Conservation (phyloP, 2,888 invertebrate species). For the Stenurella melanura region DNA sequence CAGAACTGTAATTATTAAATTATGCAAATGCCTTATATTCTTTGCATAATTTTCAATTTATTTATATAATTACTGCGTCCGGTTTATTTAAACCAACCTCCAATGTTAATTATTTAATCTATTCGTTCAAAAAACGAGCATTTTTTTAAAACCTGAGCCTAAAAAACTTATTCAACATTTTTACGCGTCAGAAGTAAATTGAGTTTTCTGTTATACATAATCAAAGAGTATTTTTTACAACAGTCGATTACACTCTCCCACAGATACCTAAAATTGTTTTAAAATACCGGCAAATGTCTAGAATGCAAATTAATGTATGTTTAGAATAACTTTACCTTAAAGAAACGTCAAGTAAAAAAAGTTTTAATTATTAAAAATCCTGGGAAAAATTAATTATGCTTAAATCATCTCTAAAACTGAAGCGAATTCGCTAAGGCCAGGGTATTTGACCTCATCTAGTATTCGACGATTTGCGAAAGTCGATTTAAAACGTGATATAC, state of each 20-base stretch:
- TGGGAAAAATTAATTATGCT: background rate
- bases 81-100: background rate
- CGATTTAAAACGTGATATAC: background rate
- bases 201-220: too few species aligned
- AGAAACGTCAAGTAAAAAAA: background rate
- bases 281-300: background rate
- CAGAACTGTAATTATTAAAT: background rate
- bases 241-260: too few species aligned
- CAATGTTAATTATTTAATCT: too few species aligned
- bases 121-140: too few species aligned
- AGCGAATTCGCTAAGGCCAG: background rate
- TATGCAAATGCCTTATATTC: background rate
- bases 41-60: slow-evolving; percentile 3
- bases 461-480: background rate
- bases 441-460: background rate
- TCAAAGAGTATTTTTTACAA: too few species aligned
- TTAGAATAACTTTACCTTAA: background rate
- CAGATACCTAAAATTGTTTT: background rate
- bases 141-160: too few species aligned
- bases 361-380: background rate
- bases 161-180: too few species aligned
- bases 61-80: background rate
- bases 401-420: background rate
- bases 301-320: background rate
- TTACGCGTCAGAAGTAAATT: too few species aligned